Evolutionary conservation across 2,113 vertebrate genomes (phyloP), one percentile per base, ranked within the genome.

Genomic region (Malurus cyaneus): DNA sequence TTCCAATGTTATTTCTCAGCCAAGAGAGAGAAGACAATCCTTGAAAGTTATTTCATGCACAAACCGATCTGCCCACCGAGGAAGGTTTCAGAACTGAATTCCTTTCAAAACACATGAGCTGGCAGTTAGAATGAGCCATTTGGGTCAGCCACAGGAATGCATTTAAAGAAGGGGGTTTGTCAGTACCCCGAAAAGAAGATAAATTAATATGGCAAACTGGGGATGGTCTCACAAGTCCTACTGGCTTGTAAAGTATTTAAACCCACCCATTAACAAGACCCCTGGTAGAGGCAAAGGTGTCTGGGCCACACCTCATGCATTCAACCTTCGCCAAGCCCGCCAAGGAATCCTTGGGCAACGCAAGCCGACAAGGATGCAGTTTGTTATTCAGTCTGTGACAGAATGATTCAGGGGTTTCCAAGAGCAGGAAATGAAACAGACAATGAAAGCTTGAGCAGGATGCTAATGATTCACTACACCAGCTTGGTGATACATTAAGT

Each of bases 391-490:
- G 85, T n/a, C 41, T 70, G 56, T 91, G 95, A 96, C 96, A 96
- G 95, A 95, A 94, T 77, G 92, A 96, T 96, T 97, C 96, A 81
- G 92, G 96, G 95, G 83, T 83, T 97, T 96, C 86, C 91, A 96
- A 86, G 93, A 97, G 94, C 88, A 95, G 96, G 97, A 97, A 96
- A 95, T 73, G 94, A 95, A 93, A 80, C 76, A 96, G 95, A 97
- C 95, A 96, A 96, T 91, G 96, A 94, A 95, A 91, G 91, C 97
- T 97, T 88, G 96, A 96, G 77, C 91, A 64, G 95, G 97, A 95
- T 95, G 95, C 86, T 95, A 87, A 96, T 96, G 97, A 97, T 96
- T 97, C 97, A 97, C 97, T 95, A 80, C 74, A 66, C 88, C 95
- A 93, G 90, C 78, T 82, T 76, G 88, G 80, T 29, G 17, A 93